Percentiles rank a stretch among this genome's conserved stretches.
Evolutionary conservation across 2,113 vertebrate species (phyloP).

Genomic region (Theropithecus gelada): DNA sequence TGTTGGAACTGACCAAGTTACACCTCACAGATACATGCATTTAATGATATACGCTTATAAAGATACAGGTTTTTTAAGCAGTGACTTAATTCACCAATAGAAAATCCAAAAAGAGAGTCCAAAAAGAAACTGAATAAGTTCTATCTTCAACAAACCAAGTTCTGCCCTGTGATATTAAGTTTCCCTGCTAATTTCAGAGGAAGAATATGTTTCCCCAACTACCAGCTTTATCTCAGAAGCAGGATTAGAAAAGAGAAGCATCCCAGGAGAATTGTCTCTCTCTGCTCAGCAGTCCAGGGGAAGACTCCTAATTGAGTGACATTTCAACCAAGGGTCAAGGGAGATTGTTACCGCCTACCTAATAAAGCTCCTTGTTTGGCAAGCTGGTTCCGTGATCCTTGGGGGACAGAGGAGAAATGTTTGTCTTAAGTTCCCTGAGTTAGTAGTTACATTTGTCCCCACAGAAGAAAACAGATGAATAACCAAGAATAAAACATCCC

Average conservation of each 20-base stretch:
- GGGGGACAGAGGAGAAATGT: accelerated
- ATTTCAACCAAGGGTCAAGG: slow-evolving; percentile 63
- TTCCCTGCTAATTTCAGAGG: slow-evolving; percentile 32
- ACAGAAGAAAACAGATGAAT: slow-evolving; percentile 34
- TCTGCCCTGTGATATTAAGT: background rate
- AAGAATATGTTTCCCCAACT: background rate
- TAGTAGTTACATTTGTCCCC: slow-evolving; percentile 6
- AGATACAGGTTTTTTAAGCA: background rate
- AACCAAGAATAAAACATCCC: background rate
- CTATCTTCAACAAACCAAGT: background rate
- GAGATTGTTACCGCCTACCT: slow-evolving; percentile 44
- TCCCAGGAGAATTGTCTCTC: slow-evolving; percentile 32
- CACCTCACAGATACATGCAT: background rate
- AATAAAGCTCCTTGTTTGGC: slow-evolving; percentile 57
- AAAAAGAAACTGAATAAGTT: background rate
- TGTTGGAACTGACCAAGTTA: background rate
- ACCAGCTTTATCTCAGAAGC: slow-evolving; percentile 7
- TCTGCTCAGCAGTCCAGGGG: background rate
- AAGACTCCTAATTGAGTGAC: slow-evolving; percentile 65
- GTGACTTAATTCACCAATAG: background rate
- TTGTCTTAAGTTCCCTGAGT: background rate
- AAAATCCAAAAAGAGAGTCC: background rate
- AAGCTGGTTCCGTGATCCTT: slow-evolving; percentile 13
- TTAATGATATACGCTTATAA: background rate
- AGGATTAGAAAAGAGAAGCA: background rate